These are phyloP conservation scores for Carettochelys insculpta DNA, from an alignment of 2,113 vertebrate species.

Conservation along the genomic window DNA sequence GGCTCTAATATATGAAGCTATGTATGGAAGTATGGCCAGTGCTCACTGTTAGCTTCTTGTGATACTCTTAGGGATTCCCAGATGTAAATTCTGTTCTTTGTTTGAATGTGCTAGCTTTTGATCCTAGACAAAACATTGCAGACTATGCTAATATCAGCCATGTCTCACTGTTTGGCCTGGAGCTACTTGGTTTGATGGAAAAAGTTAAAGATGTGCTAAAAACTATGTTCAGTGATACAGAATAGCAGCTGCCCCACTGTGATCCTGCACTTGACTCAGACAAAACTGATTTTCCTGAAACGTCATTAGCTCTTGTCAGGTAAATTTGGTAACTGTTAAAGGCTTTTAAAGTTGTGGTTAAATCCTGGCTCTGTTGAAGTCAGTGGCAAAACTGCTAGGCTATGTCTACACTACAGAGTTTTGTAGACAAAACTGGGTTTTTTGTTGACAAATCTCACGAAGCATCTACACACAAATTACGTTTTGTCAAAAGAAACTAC, in stretches of 20 bases:
- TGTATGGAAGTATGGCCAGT: not conserved
- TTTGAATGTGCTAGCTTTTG: not conserved
- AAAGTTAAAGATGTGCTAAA: not conserved
- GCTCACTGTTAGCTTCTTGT: not conserved
- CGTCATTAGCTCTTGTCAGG: not conserved
- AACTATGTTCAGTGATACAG: rapidly evolving
- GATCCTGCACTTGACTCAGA: not conserved
- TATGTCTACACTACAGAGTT: too few species aligned
- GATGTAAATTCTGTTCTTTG: not conserved
- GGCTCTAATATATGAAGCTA: not conserved
- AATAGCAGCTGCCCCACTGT: not conserved
- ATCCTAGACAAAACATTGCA: not conserved
- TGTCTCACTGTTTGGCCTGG: not conserved
- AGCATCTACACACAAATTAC: too few species aligned
- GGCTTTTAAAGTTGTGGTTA: not conserved
- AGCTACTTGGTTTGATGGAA: not conserved
- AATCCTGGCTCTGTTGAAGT: not conserved
- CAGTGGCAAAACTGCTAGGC: not conserved
- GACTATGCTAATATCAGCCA: not conserved
- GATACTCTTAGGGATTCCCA: not conserved
- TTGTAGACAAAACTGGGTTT: too few species aligned
- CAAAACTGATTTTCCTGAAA: not conserved
- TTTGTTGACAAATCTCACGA: too few species aligned
- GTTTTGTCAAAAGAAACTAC: too few species aligned
- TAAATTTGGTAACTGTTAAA: not conserved